Percentiles rank a stretch among this genome's conserved stretches.
Conservation (phyloP, 2,888 invertebrate species). For the Acanthosepion esculentum region DNA sequence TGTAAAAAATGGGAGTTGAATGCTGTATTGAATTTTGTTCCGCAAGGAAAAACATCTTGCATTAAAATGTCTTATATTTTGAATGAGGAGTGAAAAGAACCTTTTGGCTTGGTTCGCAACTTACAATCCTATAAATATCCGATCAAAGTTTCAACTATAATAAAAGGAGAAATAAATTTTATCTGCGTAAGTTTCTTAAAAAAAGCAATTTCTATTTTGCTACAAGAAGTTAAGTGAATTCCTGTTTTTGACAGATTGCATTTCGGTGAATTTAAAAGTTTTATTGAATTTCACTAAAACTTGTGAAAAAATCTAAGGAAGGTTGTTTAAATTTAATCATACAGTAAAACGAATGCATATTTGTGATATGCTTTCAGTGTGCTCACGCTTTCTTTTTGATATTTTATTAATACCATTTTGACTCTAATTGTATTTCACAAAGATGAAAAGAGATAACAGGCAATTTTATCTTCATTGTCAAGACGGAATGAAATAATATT, state of each 20-base stretch:
- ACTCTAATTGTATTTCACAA: background rate
- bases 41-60: background rate
- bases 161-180: background rate
- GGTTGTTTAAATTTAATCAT: background rate
- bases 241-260: conserved; percentile 33
- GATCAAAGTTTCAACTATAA: background rate
- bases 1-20: background rate
- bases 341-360: too few relatives aligned
- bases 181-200: background rate
- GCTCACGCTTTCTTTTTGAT: background rate
- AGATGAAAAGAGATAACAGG: too few relatives aligned
- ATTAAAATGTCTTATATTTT: background rate
- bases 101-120: background rate
- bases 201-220: background rate
- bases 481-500: too few relatives aligned
- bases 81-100: background rate
- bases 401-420: background rate
- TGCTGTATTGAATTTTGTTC: background rate
- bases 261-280: background rate
- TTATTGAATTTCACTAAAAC: background rate
- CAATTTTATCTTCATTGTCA: too few relatives aligned
- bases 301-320: background rate
- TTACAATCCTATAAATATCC: background rate
- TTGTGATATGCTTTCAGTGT: background rate
- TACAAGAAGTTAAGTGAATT: background rate